Base-by-base conservation (phyloP, 1,140 invertebrate species). In the Periplaneta americana region DNA sequence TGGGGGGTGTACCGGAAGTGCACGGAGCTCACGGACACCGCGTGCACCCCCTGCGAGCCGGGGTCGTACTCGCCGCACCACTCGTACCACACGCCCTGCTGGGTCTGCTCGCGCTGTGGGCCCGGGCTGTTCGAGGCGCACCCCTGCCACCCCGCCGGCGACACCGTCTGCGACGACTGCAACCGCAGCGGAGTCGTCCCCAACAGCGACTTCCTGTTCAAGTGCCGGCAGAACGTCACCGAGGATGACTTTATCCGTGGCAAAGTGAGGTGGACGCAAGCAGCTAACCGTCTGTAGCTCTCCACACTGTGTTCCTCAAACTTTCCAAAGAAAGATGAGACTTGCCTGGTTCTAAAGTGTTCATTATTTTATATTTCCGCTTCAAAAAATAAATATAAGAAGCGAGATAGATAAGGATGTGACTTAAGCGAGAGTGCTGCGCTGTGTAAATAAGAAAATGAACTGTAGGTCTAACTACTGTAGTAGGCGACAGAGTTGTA, bases 111-210 rank as follows among this genome's bases (percentile, higher is more conserved):
- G 9, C 85, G 88, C 32, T 91, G 90, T 80, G 89, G 90, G 0
- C 86, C 86, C 10, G 89, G 89, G 3, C 84, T 91, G 9, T 91
- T 89, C 85, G 88, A 90, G 82, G 89, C 89, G 0, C 89, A 90
- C 82, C 83, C 87, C 6, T 91, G 90, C 83, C 87, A 85, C 1
- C 36, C 86, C 0, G 85, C 83, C 2, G 84, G 85, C 34, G 90
- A 91, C 84, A 91, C 90, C 10, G 85, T 91, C 32, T 91, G 90
- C 82, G 90, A 91, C 75, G 90, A 89, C 13, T 91, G 90, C 76
- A 87, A 87, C 83, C 83, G 2, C 84, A 86, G 0, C 84, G 1
- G 86, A 87, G 34, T 35, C 74, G 28, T 37, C 9, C 39, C 4
- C 74, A 81, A 81, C 80, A 36, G 11, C 2, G 80, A 81, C 31